Evolutionary conservation across 2,113 vertebrate genomes (phyloP).

Genomic region (Neotoma lepida): DNA sequence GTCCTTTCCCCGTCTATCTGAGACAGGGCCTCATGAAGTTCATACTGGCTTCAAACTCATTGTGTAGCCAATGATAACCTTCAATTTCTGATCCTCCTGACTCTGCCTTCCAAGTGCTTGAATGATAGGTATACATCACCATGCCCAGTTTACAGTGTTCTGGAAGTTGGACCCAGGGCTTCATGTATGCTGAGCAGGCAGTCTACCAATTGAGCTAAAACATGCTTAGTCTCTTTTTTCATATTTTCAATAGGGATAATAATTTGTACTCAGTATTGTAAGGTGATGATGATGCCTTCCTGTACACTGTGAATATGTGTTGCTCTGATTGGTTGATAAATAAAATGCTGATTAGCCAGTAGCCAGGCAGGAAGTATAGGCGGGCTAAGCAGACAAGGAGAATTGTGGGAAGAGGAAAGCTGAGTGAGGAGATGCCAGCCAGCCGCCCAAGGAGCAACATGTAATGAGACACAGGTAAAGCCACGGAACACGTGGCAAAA

Average conservation of each 20-base stretch:
- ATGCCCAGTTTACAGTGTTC: neutral
- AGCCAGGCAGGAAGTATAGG: too few species aligned
- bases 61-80: neutral
- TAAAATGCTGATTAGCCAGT: too few species aligned
- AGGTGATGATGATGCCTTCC: too few species aligned
- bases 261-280: neutral
- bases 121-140: neutral
- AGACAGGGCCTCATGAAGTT: neutral
- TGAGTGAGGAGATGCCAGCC: too few species aligned
- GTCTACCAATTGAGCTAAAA: neutral
- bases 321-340: too few species aligned
- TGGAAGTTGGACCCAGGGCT: neutral
- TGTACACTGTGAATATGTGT: too few species aligned
- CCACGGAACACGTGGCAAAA: too few species aligned
- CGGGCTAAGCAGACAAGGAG: too few species aligned
- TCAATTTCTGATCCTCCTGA: neutral
- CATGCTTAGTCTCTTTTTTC: neutral
- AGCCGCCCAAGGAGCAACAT: too few species aligned
- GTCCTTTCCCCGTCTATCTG: neutral
- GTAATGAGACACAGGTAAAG: too few species aligned
- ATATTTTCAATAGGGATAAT: constrained; percentile 45
- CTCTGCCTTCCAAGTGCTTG: neutral
- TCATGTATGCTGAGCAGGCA: neutral
- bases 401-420: too few species aligned
- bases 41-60: neutral